phyloP scores from a whole-genome alignment of 2,888 invertebrate species.

The Scaptomyza tumidula region DNA sequence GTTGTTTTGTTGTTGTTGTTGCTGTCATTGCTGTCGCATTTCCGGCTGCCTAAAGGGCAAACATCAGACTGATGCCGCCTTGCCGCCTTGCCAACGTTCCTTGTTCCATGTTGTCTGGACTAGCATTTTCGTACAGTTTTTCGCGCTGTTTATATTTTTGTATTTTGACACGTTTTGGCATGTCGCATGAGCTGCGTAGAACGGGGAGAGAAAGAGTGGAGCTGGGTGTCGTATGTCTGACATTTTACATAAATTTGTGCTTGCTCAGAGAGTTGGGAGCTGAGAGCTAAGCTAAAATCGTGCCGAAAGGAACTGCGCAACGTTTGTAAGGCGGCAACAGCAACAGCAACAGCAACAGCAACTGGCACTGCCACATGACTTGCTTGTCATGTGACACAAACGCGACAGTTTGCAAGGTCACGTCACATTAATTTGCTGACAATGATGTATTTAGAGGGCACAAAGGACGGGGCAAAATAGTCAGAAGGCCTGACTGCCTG shows the following conservation, averaged over 20 bases:
- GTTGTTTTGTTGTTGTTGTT: constrained; percentile 15
- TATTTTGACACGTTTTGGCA: constrained; percentile 80
- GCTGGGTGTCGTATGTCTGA: constrained; percentile 43
- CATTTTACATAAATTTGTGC: constrained; percentile 77
- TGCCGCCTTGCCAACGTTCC: neutral
- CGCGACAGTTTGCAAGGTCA: constrained; percentile 80
- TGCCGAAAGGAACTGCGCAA: constrained; percentile 58
- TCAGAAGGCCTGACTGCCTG: constrained; percentile 6
- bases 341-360: constrained; percentile 9
- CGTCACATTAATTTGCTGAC: constrained; percentile 81
- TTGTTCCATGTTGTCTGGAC: constrained; percentile 17
- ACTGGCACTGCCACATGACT: constrained; percentile 58
- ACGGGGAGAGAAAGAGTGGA: neutral
- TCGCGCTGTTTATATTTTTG: constrained; percentile 74
- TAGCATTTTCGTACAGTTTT: constrained; percentile 62
- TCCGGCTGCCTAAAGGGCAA: constrained; percentile 49
- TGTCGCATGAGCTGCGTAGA: constrained; percentile 35
- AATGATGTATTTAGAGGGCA: constrained; percentile 72
- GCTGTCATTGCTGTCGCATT: constrained; percentile 40
- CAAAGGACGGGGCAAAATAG: constrained; percentile 9
- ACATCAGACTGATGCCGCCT: constrained; percentile 35
- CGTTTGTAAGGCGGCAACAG: constrained; percentile 31
- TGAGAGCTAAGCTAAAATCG: constrained; percentile 44
- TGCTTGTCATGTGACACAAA: constrained; percentile 72
- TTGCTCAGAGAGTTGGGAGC: constrained; percentile 48